Base-by-base conservation (phyloP, 2,113 vertebrate species). In the Actenoides lindsayi region DNA sequence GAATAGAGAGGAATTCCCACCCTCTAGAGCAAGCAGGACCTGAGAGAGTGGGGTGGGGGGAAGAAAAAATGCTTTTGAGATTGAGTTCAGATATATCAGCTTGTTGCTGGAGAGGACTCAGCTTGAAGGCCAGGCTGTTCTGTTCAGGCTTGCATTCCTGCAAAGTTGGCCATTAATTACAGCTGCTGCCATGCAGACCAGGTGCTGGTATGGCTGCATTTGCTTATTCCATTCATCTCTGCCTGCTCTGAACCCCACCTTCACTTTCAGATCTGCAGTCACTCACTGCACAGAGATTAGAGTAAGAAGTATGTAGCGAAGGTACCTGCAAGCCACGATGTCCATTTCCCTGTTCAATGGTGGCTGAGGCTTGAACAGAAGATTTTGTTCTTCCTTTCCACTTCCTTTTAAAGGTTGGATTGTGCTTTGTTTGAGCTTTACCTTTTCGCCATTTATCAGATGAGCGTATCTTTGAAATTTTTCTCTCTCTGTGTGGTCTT, bases 351-450 rank as follows among this genome's bases (percentile, higher is more conserved):
- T 7, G 0, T 16, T 79, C 44, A 33, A 48, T 27, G 17, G 17
- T 70, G 54, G 13, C 53, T 46, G 54, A 87, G 28, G 15, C 42
- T 90, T 63, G 37, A 94, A 79, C 53, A 75, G 42, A 93, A 86
- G 59, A 69, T 69, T 65, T 90, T 77, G 8, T 67, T 87, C 85
- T 94, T 31, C 13, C 31, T 70, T 82, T 60, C 42, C 50, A 82
- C 31, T 89, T 90, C 46, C 78, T 95, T 96, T 95, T 93, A 88
- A 78, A 93, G 65, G 24, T 67, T 86, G 75, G 37, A 83, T 94
- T 92, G 75, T 81, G 41, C 62, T 73, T 81, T 53, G 51, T 82
- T 93, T 94, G 60, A 62, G 42, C 80, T 83, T 94, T 90, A 76
- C 25, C 37, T 96, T 94, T 92, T 85, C 63, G 90, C 69, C 67